Percentiles rank a stretch among this genome's conserved stretches.
phyloP scores from a whole-genome alignment of 92 coral and sea anemone genomes.

The Siderastrea siderea region DNA sequence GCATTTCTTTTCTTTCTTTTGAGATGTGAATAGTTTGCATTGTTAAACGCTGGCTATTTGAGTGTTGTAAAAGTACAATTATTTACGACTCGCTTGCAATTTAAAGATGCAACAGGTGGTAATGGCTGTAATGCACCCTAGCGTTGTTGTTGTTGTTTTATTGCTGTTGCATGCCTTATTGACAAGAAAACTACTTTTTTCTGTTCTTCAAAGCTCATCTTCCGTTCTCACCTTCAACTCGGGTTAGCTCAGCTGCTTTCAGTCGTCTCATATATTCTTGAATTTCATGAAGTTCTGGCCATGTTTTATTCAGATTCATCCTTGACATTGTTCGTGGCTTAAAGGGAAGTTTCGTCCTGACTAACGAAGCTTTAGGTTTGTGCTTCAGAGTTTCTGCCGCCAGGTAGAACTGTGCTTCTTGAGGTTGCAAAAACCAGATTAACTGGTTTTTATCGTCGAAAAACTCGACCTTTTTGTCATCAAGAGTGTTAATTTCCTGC shows the following conservation, averaged over 20 bases:
- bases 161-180: not conserved
- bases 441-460: slow-evolving; percentile 67
- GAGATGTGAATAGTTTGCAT: too few relatives aligned
- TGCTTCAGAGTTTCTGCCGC: slow-evolving; percentile 72
- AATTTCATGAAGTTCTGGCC: slow-evolving; percentile 31
- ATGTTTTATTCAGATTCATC: not conserved
- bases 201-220: not conserved
- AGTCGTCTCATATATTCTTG: slow-evolving; percentile 25
- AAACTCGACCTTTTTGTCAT: slow-evolving; percentile 71
- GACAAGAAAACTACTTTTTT: not conserved
- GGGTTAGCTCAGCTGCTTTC: not conserved
- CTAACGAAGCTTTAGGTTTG: slow-evolving; percentile 61
- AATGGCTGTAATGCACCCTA: too few relatives aligned
- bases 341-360: slow-evolving; percentile 68
- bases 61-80: too few relatives aligned
- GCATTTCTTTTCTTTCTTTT: too few relatives aligned
- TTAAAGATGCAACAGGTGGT: too few relatives aligned
- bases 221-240: not conserved
- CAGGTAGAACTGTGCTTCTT: slow-evolving; percentile 81
- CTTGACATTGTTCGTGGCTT: slow-evolving; percentile 55
- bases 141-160: too few relatives aligned
- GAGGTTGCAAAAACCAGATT: slow-evolving; percentile 88
- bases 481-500: slow-evolving; percentile 76
- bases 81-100: too few relatives aligned
- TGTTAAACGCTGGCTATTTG: too few relatives aligned